Conservation (phyloP, 1,140 invertebrate species). For the Brachionus koreanus region DNA sequence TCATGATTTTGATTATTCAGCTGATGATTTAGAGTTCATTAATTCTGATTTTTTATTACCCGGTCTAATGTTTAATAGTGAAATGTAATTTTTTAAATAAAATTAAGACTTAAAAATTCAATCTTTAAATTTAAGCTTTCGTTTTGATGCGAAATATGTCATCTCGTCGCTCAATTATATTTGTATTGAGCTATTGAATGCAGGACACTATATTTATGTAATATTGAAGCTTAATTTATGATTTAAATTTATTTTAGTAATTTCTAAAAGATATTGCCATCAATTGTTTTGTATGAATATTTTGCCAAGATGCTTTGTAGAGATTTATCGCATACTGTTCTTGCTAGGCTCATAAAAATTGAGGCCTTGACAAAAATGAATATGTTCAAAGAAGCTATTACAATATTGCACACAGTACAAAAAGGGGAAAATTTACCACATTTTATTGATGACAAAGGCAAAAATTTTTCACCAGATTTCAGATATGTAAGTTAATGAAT, state of each 20-base stretch:
- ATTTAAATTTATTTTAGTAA: not conserved
- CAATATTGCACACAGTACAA: conserved; percentile 51
- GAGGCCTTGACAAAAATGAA: conserved; percentile 53
- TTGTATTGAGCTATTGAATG: conserved; percentile 53
- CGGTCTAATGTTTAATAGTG: conserved; percentile 55
- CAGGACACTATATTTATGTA: conserved; percentile 55
- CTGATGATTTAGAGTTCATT: conserved; percentile 52
- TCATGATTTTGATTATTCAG: conserved; percentile 56
- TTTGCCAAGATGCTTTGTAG: conserved; percentile 55
- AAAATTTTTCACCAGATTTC: not conserved
- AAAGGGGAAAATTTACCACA: conserved; percentile 56
- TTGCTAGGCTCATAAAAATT: conserved; percentile 49
- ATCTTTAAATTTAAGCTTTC: conserved; percentile 48
- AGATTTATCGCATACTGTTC: conserved; percentile 55
- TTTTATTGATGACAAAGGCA: conserved; percentile 53
- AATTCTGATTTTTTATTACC: conserved; percentile 55
- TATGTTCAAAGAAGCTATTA: conserved; percentile 53
- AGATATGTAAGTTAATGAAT: conserved; percentile 48
- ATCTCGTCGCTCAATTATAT: conserved; percentile 54
- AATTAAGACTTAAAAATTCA: not conserved
- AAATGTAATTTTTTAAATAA: conserved; percentile 46
- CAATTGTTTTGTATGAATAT: conserved; percentile 55
- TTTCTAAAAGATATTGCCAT: conserved; percentile 52
- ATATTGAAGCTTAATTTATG: not conserved
- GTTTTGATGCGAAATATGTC: conserved; percentile 53